These are phyloP conservation scores for Micromesistius poutassou DNA, from an alignment of 2,797 vertebrate species.

Conservation along the genomic window DNA sequence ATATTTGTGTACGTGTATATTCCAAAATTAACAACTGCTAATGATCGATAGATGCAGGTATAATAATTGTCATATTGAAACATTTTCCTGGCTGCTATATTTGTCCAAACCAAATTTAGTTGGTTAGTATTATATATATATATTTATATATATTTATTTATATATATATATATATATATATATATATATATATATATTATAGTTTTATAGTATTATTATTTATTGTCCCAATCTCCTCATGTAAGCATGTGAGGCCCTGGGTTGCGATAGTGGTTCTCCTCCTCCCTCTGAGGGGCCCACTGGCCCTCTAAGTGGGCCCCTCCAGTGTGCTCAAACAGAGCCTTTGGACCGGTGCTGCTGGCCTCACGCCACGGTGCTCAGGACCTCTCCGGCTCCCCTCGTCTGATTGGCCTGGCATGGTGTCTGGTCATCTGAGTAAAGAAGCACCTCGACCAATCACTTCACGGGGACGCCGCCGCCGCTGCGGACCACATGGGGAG, in stretches of 20 bases:
- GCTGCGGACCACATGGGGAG: constrained; percentile 31
- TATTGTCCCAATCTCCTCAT: too few relatives aligned
- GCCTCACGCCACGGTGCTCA: constrained; percentile 38
- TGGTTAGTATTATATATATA: too few relatives aligned
- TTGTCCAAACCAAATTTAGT: neutral
- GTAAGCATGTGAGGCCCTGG: neutral
- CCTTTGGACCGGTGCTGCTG: constrained; percentile 38
- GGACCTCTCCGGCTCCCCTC: neutral
- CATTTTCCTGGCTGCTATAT: too few relatives aligned
- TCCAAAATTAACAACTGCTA: too few relatives aligned
- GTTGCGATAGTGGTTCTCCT: neutral
- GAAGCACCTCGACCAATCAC: constrained; percentile 34
- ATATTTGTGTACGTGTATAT: neutral
- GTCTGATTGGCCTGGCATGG: constrained; percentile 33
- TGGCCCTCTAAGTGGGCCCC: neutral
- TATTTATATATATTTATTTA: too few relatives aligned
- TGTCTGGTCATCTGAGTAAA: constrained; percentile 26
- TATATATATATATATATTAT: too few relatives aligned
- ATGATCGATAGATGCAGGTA: too few relatives aligned
- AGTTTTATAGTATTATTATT: too few relatives aligned
- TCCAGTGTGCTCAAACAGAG: constrained; percentile 26
- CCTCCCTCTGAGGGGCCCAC: neutral
- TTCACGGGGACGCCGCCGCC: neutral
- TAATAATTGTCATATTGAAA: too few relatives aligned
- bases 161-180: too few relatives aligned